Evolutionary conservation across 2,113 vertebrate species (phyloP).

Genomic region (Calidris pugnax): DNA sequence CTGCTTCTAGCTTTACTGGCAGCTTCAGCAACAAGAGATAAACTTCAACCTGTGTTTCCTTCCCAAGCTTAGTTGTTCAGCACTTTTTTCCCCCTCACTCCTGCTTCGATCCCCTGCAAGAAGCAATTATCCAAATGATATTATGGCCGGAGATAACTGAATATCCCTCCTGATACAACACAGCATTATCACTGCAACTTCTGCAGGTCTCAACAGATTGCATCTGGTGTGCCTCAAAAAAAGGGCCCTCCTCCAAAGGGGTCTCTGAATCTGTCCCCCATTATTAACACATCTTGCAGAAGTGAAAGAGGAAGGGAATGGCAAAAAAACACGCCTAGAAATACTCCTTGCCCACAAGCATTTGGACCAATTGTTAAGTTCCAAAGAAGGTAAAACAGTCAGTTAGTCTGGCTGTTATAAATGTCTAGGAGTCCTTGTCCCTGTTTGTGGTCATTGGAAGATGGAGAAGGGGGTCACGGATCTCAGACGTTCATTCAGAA

Average conservation of each 20-base stretch:
- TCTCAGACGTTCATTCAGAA: background rate
- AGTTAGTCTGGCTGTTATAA: background rate
- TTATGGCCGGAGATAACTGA: background rate
- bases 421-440: background rate
- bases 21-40: constrained; percentile 41
- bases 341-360: background rate
- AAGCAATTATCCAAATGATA: constrained; percentile 42
- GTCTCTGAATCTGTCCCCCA: background rate
- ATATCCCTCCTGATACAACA: background rate
- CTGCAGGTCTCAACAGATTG: background rate
- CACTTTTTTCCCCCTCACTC: background rate
- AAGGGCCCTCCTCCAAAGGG: background rate
- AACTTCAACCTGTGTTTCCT: constrained; percentile 12
- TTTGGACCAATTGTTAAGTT: background rate
- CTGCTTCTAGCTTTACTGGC: constrained; percentile 10
- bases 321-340: background rate
- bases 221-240: background rate
- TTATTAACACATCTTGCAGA: background rate
- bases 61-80: constrained; percentile 11
- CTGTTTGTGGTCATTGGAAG: background rate
- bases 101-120: constrained; percentile 14
- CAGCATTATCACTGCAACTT: background rate
- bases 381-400: background rate
- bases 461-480: background rate
- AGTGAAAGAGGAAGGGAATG: background rate